Evolutionary conservation across 2,113 vertebrate species (phyloP).

Genomic region (Ancistrus triradiatus): DNA sequence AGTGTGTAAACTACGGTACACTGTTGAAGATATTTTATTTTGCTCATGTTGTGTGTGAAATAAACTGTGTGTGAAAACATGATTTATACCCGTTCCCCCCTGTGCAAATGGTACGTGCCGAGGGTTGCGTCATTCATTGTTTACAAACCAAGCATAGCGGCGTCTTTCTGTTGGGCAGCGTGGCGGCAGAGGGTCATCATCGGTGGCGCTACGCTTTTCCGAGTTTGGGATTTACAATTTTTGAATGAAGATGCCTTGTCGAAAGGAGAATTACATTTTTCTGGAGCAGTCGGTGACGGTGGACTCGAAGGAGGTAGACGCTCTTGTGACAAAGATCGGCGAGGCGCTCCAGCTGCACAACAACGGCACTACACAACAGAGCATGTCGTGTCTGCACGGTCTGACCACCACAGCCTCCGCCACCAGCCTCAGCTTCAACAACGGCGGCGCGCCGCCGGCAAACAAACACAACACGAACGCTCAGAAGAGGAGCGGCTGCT

Average conservation of each 20-base stretch:
- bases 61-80: background rate
- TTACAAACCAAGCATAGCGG: conserved; percentile 73
- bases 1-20: no score
- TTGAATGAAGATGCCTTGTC: conserved; percentile 71
- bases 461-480: conserved; percentile 38
- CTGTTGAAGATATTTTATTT: background rate
- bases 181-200: conserved; percentile 43
- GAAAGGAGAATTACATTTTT: conserved; percentile 77
- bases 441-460: conserved; percentile 47
- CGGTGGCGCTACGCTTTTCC: background rate
- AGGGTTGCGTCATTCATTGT: conserved; percentile 77
- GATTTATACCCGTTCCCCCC: background rate
- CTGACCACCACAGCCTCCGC: no score
- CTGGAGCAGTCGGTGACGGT: conserved; percentile 80
- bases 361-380: conserved; percentile 58
- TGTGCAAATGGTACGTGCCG: conserved; percentile 57
- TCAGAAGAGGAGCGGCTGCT: conserved; percentile 55
- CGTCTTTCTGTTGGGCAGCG: conserved; percentile 56
- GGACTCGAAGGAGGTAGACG: conserved; percentile 79
- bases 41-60: background rate
- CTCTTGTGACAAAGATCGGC: conserved; percentile 78
- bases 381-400: conserved; percentile 61
- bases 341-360: conserved; percentile 80
- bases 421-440: conserved; percentile 33
- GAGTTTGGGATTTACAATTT: background rate